A percentile compares a stretch with the other conserved stretches of the same genome.
These are phyloP conservation scores for Trachelus iudaicus DNA, from an alignment of 2,888 invertebrate genomes.

Conservation along the genomic window DNA sequence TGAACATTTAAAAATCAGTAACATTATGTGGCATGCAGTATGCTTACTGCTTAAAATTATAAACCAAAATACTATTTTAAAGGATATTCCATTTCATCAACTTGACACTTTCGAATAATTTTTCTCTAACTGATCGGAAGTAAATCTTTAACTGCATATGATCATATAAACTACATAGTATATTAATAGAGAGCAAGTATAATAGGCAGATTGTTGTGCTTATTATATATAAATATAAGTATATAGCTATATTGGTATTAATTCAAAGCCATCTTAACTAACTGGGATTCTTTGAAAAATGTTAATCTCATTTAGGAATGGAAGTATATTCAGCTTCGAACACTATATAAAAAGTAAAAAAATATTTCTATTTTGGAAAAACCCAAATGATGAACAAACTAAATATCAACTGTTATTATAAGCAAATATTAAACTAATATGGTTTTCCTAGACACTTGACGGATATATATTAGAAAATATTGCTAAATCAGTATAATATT, in stretches of 20 bases:
- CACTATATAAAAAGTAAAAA: neutral
- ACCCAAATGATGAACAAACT: neutral
- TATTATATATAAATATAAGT: neutral
- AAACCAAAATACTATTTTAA: neutral
- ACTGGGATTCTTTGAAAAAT: neutral
- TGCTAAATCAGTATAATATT: neutral
- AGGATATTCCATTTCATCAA: neutral
- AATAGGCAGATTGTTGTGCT: neutral
- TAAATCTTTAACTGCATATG: neutral
- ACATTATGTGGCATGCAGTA: neutral
- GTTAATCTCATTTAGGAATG: neutral
- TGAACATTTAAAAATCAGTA: neutral
- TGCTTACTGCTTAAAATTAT: neutral
- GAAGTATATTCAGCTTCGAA: neutral
- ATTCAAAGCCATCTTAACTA: neutral
- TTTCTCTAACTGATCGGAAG: neutral
- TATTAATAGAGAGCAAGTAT: neutral
- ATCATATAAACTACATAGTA: neutral
- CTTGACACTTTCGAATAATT: neutral
- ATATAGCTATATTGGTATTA: neutral
- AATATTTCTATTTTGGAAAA: neutral
- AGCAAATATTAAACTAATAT: neutral
- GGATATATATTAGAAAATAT: neutral
- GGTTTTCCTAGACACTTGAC: neutral
- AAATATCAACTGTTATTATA: neutral